Percentiles rank a stretch among this genome's conserved stretches.
phyloP scores from a whole-genome alignment of 1,140 invertebrate species.

The honey bee (Apis mellifera) region DNA sequence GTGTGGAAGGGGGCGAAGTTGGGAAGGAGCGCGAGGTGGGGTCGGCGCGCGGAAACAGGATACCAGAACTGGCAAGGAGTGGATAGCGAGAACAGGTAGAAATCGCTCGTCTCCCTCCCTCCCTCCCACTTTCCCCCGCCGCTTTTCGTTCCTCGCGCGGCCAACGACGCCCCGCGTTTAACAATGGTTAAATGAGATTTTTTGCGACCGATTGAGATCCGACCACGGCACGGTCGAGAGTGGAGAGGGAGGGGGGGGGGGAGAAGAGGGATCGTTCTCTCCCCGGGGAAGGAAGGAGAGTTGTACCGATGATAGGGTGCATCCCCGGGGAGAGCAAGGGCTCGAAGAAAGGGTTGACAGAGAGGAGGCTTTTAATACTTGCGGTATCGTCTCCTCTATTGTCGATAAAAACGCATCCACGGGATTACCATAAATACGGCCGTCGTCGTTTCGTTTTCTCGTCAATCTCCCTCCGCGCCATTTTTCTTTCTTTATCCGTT shows the following conservation, averaged over 20 bases:
- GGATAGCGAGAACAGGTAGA: constrained; percentile 16
- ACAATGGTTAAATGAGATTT: constrained; percentile 81
- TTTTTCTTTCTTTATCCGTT: background rate
- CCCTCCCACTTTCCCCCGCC: constrained; percentile 21
- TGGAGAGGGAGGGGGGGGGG: constrained; percentile 32
- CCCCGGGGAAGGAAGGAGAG: constrained; percentile 72
- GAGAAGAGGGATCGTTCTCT: constrained; percentile 74
- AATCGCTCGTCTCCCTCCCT: background rate
- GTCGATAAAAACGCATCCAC: constrained; percentile 78
- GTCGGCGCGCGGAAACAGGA: constrained; percentile 34
- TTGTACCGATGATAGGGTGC: constrained; percentile 79
- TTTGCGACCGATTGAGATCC: constrained; percentile 79
- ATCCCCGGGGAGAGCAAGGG: constrained; percentile 73
- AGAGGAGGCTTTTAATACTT: constrained; percentile 78
- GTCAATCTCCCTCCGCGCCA: background rate
- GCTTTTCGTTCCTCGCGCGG: constrained; percentile 47
- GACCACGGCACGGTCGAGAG: constrained; percentile 61
- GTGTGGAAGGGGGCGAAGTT: too few species aligned
- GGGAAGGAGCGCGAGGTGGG: constrained; percentile 53
- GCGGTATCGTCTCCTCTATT: constrained; percentile 72
- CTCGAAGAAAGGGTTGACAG: constrained; percentile 78
- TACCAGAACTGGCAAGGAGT: background rate
- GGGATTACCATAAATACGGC: constrained; percentile 75
- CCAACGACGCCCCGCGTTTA: constrained; percentile 64
- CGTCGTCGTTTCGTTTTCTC: too few species aligned